A percentile compares a stretch with the other conserved stretches of the same genome.
phyloP scores from a whole-genome alignment of 2,113 vertebrate species.

The Pelobates fuscus region DNA sequence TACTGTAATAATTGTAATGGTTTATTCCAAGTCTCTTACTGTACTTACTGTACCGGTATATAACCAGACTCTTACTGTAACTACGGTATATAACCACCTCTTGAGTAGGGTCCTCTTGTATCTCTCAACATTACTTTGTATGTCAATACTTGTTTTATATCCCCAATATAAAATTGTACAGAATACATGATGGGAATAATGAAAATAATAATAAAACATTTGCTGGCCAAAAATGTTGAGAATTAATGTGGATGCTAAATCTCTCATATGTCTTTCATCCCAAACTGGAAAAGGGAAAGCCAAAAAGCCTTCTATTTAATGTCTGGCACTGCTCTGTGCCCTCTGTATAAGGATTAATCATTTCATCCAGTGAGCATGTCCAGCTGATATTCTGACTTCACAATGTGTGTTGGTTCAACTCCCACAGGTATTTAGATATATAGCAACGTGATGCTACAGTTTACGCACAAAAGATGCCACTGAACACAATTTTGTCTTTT shows the following conservation, averaged over 20 bases:
- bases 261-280: neutral
- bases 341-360: neutral
- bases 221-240: no score
- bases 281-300: neutral
- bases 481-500: neutral
- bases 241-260: neutral
- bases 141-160: no score
- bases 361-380: neutral
- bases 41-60: no score
- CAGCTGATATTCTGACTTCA: neutral
- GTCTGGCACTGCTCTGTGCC: neutral
- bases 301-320: neutral
- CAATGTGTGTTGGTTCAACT: neutral
- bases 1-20: no score
- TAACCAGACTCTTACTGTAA: no score
- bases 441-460: neutral
- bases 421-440: neutral
- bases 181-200: no score
- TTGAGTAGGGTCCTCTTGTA: no score
- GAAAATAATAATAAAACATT: no score
- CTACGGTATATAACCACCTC: no score
- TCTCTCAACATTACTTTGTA: no score
- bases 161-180: no score
- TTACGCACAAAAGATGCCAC: slow-evolving; percentile 5
- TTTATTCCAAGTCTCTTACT: no score